A percentile compares a stretch with the other conserved stretches of the same genome.
Evolutionary conservation across 2,888 invertebrate genomes (phyloP).

Genomic region (Patella ulyssiponensis): DNA sequence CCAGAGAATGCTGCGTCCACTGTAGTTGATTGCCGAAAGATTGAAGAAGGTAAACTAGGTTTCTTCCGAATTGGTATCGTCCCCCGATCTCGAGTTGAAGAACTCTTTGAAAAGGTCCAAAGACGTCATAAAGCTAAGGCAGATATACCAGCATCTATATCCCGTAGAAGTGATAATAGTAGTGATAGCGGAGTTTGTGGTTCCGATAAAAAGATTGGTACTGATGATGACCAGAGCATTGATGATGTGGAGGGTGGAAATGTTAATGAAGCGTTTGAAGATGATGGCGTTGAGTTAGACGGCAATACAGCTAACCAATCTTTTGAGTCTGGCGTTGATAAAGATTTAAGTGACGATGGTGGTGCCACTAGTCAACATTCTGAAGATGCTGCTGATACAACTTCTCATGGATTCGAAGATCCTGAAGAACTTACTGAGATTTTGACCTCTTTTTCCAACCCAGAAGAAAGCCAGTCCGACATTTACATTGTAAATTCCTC

Average conservation of each 20-base stretch:
- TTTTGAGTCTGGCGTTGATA: not conserved
- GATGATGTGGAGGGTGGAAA: not conserved
- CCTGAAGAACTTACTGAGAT: not conserved
- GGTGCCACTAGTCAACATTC: not conserved
- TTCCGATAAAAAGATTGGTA: conserved; percentile 3
- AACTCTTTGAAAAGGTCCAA: conserved; percentile 45
- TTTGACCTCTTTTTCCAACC: not conserved
- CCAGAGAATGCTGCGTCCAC: conserved; percentile 55
- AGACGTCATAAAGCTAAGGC: conserved; percentile 27
- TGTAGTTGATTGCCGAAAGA: conserved; percentile 52
- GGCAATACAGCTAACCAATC: not conserved
- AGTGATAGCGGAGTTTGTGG: conserved; percentile 19
- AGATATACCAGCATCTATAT: conserved; percentile 16
- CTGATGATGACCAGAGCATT: not conserved
- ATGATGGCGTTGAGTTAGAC: not conserved
- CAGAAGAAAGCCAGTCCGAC: not conserved
- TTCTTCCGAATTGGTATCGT: conserved; percentile 57
- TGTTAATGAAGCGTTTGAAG: not conserved
- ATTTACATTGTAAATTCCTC: not conserved
- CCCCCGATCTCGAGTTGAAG: conserved; percentile 47
- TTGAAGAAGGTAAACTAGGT: conserved; percentile 46
- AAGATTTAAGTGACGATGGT: not conserved
- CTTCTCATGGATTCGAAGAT: not conserved
- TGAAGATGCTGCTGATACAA: not conserved
- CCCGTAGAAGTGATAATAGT: conserved; percentile 4